Base-by-base conservation (phyloP, 2,113 vertebrate genomes). In the Pogonocichla stellata region DNA sequence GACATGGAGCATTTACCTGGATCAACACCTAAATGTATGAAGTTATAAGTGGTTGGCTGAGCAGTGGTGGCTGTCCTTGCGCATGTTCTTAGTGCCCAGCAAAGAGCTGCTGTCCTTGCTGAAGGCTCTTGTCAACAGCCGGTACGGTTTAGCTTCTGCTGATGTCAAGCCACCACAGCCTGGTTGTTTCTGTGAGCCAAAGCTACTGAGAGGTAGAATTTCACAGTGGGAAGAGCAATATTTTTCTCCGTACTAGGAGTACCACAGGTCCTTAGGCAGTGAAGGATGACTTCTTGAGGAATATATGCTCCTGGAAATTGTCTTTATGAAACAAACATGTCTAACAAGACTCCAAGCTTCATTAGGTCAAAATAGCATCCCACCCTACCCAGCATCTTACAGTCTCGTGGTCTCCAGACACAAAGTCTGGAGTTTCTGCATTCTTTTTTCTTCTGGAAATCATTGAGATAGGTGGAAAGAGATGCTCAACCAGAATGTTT, bases 241-340 rank as follows among this genome's bases (percentile, higher is more conserved):
- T 28, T 62, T 66, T 94, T 48, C 34, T 62, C 15, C 17, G 8
- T 54, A 3, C 25, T 40, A 10, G 47, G 48, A 72, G 29, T 38
- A 25, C 48, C 57, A 1, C 18, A 47, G 62, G 25, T 70, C 19
- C 24, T 60, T 81, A 25, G 45, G 18, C 29, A 43, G 54, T 23
- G 19, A 67, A 23, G 53, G 67, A 5, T 67, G 40, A 34, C 36
- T 92, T 60, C 15, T 26, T 51, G 64, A 70, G 31, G 60, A 73
- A 80, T 78, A 57, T 0, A 1, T 0, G 0, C 2, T 73, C 28
- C 23, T 73, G 54, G n/a, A 65, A 84, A n/a, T 29, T 29, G 54
- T 60, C 58, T 80, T 51, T 43, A 8, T 24, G 69, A 84, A 87
- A 84, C 10, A 53, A 19, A 80, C 54, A 42, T 65, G 16, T 84